Percentiles rank a stretch among this genome's conserved stretches.
phyloP scores from a whole-genome alignment of 2,888 invertebrate species.

The Drosophila fulvimacula region DNA sequence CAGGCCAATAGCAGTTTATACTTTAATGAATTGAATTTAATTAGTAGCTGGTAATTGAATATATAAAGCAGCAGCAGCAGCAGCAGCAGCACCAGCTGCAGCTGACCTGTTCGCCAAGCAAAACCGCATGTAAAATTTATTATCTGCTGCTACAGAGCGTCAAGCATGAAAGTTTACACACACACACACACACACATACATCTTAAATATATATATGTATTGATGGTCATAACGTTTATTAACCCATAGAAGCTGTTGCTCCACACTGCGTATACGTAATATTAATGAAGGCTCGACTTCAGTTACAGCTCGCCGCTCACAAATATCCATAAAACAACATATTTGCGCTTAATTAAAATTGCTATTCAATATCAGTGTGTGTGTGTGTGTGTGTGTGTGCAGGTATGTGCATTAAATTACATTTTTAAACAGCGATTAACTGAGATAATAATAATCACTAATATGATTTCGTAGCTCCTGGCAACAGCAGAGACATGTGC shows the following conservation, averaged over 20 bases:
- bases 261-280: slow-evolving; percentile 2
- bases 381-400: not conserved
- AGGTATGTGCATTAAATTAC: not conserved
- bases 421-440: not conserved
- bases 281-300: slow-evolving; percentile 4
- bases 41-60: slow-evolving; percentile 45
- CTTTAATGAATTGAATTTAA: slow-evolving; percentile 47
- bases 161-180: slow-evolving; percentile 10
- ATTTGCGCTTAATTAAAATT: slow-evolving; percentile 9
- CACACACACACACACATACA: not conserved
- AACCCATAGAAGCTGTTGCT: not conserved
- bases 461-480: too few species aligned
- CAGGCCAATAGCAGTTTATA: not conserved
- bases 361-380: not conserved
- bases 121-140: slow-evolving; percentile 51
- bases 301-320: not conserved
- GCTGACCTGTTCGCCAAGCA: not conserved
- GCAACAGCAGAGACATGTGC: too few species aligned
- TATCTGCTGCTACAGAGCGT: slow-evolving; percentile 32
- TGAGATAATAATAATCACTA: too few species aligned
- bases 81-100: not conserved
- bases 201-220: not conserved
- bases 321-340: not conserved
- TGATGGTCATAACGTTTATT: not conserved
- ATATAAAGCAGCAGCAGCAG: slow-evolving; percentile 1